Conservation (phyloP, 2,888 invertebrate genomes). For the Alsophila aescularia region DNA sequence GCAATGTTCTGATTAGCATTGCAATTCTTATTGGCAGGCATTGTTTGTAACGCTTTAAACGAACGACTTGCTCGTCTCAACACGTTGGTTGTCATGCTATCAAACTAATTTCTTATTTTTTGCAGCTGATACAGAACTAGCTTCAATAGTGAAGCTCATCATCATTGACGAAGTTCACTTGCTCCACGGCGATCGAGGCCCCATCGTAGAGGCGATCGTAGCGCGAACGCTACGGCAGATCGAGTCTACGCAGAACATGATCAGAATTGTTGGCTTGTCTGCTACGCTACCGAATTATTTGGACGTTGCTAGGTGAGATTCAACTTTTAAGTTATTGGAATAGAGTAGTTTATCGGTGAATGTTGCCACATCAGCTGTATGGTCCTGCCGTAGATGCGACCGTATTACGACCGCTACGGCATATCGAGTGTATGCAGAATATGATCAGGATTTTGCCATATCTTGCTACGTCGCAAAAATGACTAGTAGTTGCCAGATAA, state of each 20-base stretch:
- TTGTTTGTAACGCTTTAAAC: no score
- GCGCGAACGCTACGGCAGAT: conserved; percentile 97
- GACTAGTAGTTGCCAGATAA: neutral
- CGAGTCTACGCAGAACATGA: conserved; percentile 96
- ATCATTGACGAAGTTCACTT: conserved; percentile 99
- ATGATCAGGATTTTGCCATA: no score
- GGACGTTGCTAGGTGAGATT: conserved; percentile 91
- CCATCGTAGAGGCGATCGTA: conserved; percentile 98
- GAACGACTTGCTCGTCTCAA: no score
- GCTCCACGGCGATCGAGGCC: conserved; percentile 98
- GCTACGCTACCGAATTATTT: conserved; percentile 99
- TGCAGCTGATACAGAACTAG: conserved; percentile 93
- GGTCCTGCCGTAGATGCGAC: neutral
- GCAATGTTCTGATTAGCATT: no score
- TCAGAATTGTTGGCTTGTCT: conserved; percentile 97
- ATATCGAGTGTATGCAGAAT: no score
- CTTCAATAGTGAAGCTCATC: conserved; percentile 94
- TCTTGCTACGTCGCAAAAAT: no score
- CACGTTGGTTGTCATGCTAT: no score
- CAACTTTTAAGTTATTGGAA: neutral
- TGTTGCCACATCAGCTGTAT: neutral
- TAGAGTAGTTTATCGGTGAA: conserved; percentile 2
- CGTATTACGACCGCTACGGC: neutral
- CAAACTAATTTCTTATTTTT: neutral
- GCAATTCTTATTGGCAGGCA: no score